These are phyloP conservation scores for Alethe castanea DNA, from an alignment of 2,113 vertebrate species.

Conservation along the genomic window DNA sequence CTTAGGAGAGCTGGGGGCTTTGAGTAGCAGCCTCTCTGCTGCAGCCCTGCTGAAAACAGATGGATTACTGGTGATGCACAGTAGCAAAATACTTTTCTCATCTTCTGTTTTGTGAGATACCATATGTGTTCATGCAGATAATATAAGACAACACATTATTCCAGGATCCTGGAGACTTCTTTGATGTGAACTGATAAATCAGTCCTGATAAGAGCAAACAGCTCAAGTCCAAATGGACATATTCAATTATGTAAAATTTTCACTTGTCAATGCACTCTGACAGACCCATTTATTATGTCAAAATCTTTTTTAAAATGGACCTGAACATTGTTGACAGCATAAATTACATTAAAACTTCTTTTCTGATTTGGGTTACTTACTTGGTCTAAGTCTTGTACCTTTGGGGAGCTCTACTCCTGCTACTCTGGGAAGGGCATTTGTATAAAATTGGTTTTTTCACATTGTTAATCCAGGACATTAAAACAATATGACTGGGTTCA, in stretches of 20 bases:
- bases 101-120: neutral
- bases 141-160: neutral
- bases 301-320: conserved; percentile 38
- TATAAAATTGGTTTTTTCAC: neutral
- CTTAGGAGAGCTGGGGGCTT: neutral
- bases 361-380: conserved; percentile 15
- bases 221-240: conserved; percentile 24
- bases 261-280: conserved; percentile 22
- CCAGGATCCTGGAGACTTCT: neutral
- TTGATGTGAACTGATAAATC: conserved; percentile 55
- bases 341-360: conserved; percentile 16
- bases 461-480: neutral
- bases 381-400: neutral
- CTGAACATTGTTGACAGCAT: conserved; percentile 36
- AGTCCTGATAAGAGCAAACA: conserved; percentile 53
- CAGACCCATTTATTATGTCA: conserved; percentile 49
- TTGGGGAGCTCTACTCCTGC: neutral
- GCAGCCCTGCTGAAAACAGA: neutral
- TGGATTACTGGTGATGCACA: neutral
- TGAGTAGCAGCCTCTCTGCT: neutral
- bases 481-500: neutral
- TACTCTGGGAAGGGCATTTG: neutral
- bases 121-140: neutral
- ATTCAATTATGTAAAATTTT: conserved; percentile 38
- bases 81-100: neutral